Evolutionary conservation across 2,888 invertebrate species (phyloP).

Genomic region (Prionchulus punctatus): DNA sequence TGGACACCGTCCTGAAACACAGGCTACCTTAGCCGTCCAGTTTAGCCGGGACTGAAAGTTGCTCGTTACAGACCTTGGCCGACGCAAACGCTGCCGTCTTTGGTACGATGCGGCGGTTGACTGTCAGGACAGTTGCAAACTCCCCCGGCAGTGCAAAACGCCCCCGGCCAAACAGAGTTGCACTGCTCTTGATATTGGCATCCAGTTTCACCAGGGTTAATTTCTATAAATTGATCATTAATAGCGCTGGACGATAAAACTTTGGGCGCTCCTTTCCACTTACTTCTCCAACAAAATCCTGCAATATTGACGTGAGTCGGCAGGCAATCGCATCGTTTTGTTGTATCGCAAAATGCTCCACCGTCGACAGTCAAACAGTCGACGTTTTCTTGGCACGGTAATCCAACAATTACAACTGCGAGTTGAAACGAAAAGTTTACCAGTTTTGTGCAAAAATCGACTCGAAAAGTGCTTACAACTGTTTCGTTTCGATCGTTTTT

Average conservation of each 20-base stretch:
- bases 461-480: no score
- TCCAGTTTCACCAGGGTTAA: conserved; percentile 30
- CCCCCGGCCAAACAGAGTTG: conserved; percentile 28
- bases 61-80: no score
- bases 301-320: not conserved
- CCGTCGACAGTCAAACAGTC: not conserved
- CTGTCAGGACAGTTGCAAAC: conserved; percentile 6
- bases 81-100: conserved; percentile 7
- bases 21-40: no score
- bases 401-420: no score
- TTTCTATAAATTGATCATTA: no score
- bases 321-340: conserved; percentile 4
- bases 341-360: conserved; percentile 4
- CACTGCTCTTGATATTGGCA: conserved; percentile 29
- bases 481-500: no score
- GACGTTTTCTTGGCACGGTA: not conserved
- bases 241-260: no score
- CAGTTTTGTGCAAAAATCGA: no score
- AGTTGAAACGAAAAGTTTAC: no score
- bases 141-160: conserved; percentile 22
- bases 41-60: no score
- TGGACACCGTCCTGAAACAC: conserved; percentile 21
- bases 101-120: not conserved
- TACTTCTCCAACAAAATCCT: conserved; percentile 7
- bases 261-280: no score